A percentile compares a stretch with the other conserved stretches of the same genome.
Conservation (phyloP, 2,113 vertebrate genomes). For the Dendrocopos noguchii region DNA sequence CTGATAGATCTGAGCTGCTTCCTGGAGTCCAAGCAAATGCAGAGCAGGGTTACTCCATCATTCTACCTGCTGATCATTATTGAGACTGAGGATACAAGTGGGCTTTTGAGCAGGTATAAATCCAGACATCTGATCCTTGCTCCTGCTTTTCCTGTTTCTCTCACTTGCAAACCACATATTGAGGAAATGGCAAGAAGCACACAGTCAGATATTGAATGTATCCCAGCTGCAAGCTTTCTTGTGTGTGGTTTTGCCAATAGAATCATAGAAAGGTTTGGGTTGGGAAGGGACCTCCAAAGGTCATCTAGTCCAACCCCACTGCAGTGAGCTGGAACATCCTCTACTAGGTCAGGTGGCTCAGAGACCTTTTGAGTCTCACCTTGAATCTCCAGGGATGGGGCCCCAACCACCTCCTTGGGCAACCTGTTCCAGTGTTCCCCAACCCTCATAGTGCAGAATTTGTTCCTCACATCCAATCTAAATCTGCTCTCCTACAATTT, state of each 20-base stretch:
- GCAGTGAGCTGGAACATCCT: too few species aligned
- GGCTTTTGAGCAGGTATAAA: neutral
- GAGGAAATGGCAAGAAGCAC: neutral
- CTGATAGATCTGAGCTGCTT: neutral
- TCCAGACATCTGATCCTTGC: neutral
- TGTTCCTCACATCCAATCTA: too few species aligned
- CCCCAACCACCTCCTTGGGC: too few species aligned
- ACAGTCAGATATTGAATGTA: neutral
- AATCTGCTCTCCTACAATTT: too few species aligned
- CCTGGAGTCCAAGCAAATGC: neutral
- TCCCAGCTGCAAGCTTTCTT: neutral
- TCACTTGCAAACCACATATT: neutral
- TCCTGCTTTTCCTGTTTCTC: neutral
- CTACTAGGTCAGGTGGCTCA: too few species aligned
- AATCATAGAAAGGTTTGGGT: too few species aligned
- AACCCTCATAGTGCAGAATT: too few species aligned
- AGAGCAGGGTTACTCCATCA: neutral
- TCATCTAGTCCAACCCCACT: too few species aligned
- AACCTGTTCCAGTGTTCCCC: too few species aligned
- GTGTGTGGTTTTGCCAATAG: neutral
- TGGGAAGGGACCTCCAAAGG: too few species aligned
- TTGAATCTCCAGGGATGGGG: too few species aligned
- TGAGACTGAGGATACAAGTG: neutral
- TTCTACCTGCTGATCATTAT: neutral
- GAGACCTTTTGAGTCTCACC: too few species aligned